A percentile compares a stretch with the other conserved stretches of the same genome.
Evolutionary conservation across 1,140 invertebrate species (phyloP).

Genomic region (Aphaenogaster ashmeadi): DNA sequence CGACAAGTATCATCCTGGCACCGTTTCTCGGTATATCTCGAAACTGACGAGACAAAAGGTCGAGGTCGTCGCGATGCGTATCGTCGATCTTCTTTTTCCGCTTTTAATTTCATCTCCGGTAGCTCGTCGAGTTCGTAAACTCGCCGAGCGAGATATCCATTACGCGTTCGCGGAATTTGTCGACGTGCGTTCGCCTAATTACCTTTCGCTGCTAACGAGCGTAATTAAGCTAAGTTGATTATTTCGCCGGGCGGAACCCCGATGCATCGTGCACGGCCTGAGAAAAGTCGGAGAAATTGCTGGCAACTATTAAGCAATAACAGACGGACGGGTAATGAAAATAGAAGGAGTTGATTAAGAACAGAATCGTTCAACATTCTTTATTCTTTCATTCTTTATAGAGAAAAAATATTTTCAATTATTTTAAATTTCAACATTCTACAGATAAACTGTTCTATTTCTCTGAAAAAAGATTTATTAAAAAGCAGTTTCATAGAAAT

Average conservation of each 20-base stretch:
- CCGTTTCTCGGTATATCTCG: slow-evolving; percentile 25
- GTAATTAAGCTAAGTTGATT: slow-evolving; percentile 49
- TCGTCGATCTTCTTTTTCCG: slow-evolving; percentile 11
- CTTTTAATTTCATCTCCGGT: slow-evolving; percentile 21
- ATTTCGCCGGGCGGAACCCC: slow-evolving; percentile 17
- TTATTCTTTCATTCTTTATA: not conserved
- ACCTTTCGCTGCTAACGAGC: slow-evolving; percentile 38
- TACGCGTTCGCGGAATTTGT: slow-evolving; percentile 47
- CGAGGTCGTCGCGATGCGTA: slow-evolving; percentile 26
- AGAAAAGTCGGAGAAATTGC: slow-evolving; percentile 48
- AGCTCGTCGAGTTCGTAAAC: slow-evolving; percentile 11
- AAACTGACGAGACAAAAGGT: slow-evolving; percentile 37
- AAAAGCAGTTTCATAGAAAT: not conserved
- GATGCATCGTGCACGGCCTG: slow-evolving; percentile 6
- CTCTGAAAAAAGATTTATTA: not conserved
- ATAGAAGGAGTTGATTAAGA: not conserved
- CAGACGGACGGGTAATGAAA: not conserved
- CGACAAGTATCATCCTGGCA: slow-evolving; percentile 12
- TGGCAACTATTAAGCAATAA: slow-evolving; percentile 36
- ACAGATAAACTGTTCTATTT: not conserved
- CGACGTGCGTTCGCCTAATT: slow-evolving; percentile 23
- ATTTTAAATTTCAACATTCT: not conserved
- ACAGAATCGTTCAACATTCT: not conserved
- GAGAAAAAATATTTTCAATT: not conserved
- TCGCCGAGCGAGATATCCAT: not conserved